phyloP scores from a whole-genome alignment of 2,113 vertebrate species.

The Clarias magur region DNA sequence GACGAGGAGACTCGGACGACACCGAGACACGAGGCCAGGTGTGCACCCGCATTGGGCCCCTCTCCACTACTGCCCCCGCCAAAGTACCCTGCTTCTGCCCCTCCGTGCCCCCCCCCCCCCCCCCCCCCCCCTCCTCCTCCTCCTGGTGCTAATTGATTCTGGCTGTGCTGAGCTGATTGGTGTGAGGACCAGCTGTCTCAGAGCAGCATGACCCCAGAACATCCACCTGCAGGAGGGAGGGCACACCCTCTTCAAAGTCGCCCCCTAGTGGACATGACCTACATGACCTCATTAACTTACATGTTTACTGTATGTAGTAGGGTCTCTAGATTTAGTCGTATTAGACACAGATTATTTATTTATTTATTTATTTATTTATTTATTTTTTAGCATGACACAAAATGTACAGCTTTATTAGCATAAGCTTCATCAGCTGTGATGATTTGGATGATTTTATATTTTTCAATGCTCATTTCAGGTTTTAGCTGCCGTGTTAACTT shows the following conservation, averaged over 20 bases:
- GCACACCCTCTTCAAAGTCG: neutral
- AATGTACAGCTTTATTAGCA: neutral
- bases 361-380: neutral
- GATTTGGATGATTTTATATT: neutral
- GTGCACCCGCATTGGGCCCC: slow-evolving; percentile 54
- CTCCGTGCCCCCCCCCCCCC: slow-evolving; percentile 33
- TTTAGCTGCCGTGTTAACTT: neutral
- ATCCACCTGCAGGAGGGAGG: slow-evolving; percentile 39
- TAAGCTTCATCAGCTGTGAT: neutral
- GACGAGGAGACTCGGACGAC: slow-evolving; percentile 31
- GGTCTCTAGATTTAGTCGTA: neutral
- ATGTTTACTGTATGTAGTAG: neutral
- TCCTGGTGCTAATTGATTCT: slow-evolving; percentile 67
- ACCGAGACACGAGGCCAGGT: slow-evolving; percentile 46
- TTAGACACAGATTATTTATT: neutral
- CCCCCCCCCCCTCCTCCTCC: slow-evolving; percentile 51
- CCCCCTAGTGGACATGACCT: slow-evolving; percentile 56
- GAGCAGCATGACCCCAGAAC: slow-evolving; percentile 47
- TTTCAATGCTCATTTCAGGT: neutral
- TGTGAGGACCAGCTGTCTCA: slow-evolving; percentile 66
- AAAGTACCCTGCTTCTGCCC: slow-evolving; percentile 25
- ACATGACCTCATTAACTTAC: neutral
- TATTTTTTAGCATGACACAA: neutral
- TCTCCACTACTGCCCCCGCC: slow-evolving; percentile 34
- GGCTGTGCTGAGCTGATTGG: slow-evolving; percentile 64